Evolutionary conservation across 64 coral and sea anemone species (phyloP).

Genomic region (Cladopsammia gracilis): DNA sequence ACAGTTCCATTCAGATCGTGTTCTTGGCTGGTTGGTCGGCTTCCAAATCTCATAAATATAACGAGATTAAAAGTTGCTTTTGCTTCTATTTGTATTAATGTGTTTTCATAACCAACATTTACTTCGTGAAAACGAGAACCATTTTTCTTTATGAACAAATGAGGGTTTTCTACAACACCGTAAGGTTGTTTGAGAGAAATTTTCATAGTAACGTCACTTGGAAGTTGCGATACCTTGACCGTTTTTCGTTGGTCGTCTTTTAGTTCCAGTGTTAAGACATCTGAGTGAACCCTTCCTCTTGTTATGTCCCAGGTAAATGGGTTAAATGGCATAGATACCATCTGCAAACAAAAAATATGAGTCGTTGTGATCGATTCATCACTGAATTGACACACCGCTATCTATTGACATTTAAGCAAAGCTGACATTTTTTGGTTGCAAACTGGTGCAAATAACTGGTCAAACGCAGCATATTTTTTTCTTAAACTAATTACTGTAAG

Average conservation of each 20-base stretch:
- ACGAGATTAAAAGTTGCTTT: background rate
- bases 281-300: slow-evolving; percentile 9
- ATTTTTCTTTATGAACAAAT: background rate
- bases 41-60: background rate
- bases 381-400: too few species aligned
- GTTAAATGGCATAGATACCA: slow-evolving; percentile 63
- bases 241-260: slow-evolving; percentile 25
- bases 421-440: too few species aligned
- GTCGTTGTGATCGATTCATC: too few species aligned
- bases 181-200: background rate
- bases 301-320: slow-evolving; percentile 79
- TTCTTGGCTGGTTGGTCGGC: background rate
- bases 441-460: too few species aligned
- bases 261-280: slow-evolving; percentile 54
- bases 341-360: slow-evolving; percentile 43
- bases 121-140: background rate
- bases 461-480: too few species aligned
- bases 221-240: background rate
- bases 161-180: background rate
- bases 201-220: slow-evolving; percentile 13
- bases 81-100: background rate
- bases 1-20: background rate
- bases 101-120: background rate
- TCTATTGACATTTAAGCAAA: too few species aligned
- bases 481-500: too few species aligned